phyloP scores from a whole-genome alignment of 2,113 vertebrate species.

The Labeo catla region DNA sequence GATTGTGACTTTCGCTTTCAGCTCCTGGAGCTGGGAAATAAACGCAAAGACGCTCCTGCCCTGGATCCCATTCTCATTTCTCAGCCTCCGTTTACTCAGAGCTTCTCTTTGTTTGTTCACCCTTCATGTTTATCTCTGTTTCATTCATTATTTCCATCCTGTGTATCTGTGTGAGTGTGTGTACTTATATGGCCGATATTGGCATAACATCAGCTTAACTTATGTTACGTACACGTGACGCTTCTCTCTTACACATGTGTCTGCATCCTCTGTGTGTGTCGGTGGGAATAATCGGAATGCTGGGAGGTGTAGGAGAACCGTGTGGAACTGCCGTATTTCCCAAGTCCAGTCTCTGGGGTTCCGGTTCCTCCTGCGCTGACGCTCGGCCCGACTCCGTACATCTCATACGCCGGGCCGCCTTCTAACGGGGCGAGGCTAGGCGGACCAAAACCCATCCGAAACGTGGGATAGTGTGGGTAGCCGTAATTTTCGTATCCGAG shows the following conservation, averaged over 20 bases:
- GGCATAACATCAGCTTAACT: constrained; percentile 27
- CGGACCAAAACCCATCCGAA: constrained; percentile 86
- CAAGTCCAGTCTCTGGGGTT: constrained; percentile 77
- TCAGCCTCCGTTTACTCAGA: constrained; percentile 18
- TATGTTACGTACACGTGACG: background rate
- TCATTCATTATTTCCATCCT: constrained; percentile 29
- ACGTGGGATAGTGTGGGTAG: constrained; percentile 82
- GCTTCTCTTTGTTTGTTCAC: constrained; percentile 9
- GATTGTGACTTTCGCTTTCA: constrained; percentile 79
- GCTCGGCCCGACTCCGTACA: constrained; percentile 75
- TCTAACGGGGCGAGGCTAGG: constrained; percentile 78
- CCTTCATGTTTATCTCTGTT: background rate
- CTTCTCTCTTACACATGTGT: constrained; percentile 86
- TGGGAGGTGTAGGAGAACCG: constrained; percentile 95
- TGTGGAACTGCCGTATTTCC: constrained; percentile 87
- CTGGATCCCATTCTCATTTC: constrained; percentile 55
- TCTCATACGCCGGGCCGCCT: constrained; percentile 77
- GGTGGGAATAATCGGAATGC: constrained; percentile 94
- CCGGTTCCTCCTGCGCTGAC: constrained; percentile 52
- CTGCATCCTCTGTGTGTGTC: constrained; percentile 97
- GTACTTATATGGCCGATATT: constrained; percentile 38
- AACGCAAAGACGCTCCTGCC: constrained; percentile 60
- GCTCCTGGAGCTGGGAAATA: constrained; percentile 73
- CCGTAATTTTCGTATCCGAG: constrained; percentile 91
- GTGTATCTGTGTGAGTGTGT: constrained; percentile 54